Evolutionary conservation across 37 sponge, comb jelly and placozoan genomes (phyloP), one percentile per base, ranked within the genome.

Genomic region (Cliona cf. orientalis): DNA sequence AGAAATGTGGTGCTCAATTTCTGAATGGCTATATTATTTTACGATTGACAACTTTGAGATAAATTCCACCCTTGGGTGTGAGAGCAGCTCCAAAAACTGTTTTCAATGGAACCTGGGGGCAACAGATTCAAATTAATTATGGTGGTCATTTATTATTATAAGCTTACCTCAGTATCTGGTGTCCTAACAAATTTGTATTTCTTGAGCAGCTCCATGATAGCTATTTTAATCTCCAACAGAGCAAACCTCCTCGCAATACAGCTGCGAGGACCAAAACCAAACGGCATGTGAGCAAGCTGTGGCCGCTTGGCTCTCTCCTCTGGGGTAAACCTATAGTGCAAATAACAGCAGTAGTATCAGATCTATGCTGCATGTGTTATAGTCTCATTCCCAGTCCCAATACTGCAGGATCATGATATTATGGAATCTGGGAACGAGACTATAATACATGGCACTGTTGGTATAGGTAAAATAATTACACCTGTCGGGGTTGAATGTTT

Each of bases 231-330:
- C 66, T 94, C 91, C 69, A 94, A 34, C 45, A 90, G 69, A 49
- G 95, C 91, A 84, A 90, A 90, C 40, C 77, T 86, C 81, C 80
- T 88, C 5, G 91, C 95, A 84, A 90, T 83, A 38, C 95, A 94
- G 71, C 49, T 80, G 0, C 95, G 67, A 32, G 95, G 91, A 25
- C 95, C 95, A 64, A 28, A 65, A 14, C 92, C 88, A 81, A 94
- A 94, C 60, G 95, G 91, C 61, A 90, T 80, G 78, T 81, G 71
- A 37, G 69, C 46, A 40, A 81, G 46, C 40, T 88, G 88, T 60
- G 69, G 78, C 3, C 79, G 66, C 41, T 82, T 70, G 22, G 62
- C 72, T 60, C 83, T 94, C 58, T 83, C 83, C 38, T 90, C 91
- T 67, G 79, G 29, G 38, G 84, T 76, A 44, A 92, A 92, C 80